Evolutionary conservation across 2,888 invertebrate species (phyloP), one percentile per base, ranked within the genome.

Genomic region (Trimorus sp.): DNA sequence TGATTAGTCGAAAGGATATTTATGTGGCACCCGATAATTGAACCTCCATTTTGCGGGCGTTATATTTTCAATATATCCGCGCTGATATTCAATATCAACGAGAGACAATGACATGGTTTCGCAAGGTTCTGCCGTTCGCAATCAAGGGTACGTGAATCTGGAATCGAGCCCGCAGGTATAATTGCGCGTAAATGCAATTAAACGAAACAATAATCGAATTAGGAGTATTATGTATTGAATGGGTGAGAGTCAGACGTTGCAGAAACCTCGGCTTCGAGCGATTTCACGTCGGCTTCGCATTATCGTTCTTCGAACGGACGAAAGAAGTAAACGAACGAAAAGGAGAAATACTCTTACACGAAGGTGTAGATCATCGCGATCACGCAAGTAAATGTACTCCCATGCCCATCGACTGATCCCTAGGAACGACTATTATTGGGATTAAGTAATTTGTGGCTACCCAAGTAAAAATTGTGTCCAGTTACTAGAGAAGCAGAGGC

Each of bases 401-500:
- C 78, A 78, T 78, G 82, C 73, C 74, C 54, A 66, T 78, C 60
- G 62, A 62, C 51, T 69, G 79, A 80, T 80, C 75, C 68, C 75
- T 62, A 70, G 76, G 62, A 82, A 79, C 62, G 62, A 71, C 80
- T 80, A 83, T 83, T 80, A 77, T 79, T 74, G 66, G 78, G 77
- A 79, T 80, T 83, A 79, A 79, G 79, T 83, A 83, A 83, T 74
- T 83, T 79, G 77, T 70, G 74, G 65, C 71, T 77, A n/a, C n/a
- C n/a, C n/a, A n/a, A n/a, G n/a, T n/a, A n/a, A n/a, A n/a, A n/a
- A n/a, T n/a, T n/a, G n/a, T n/a, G n/a, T n/a, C n/a, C n/a, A n/a
- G n/a, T n/a, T n/a, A n/a, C n/a, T n/a, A n/a, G n/a, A n/a, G n/a
- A n/a, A n/a, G n/a, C n/a, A n/a, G n/a, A n/a, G n/a, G n/a, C n/a